Evolutionary conservation across 2,888 invertebrate species (phyloP), one percentile per base, ranked within the genome.

Genomic region (Aleiodes leptofemur): DNA sequence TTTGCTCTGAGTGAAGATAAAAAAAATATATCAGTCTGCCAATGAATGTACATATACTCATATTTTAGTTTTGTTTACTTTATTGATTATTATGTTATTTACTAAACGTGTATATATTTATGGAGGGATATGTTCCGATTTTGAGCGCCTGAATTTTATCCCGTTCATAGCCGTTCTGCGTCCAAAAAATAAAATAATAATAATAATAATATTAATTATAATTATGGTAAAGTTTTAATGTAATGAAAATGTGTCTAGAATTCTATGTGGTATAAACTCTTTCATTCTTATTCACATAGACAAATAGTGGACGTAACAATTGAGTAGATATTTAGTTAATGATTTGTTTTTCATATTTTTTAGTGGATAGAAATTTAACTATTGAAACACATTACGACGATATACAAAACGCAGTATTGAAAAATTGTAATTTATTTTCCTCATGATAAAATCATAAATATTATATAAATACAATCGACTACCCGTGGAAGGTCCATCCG

Each of bases 331-430:
- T 57, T 69, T 74, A 74, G 34, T 38, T 34, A 64, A 48, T 68
- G 38, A 59, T 76, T 61, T 71, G 70, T 34, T 34, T 34, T 34
- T 34, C 6, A 4, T 6, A 0, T 34, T 34, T 34, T 34, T 34
- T 34, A 34, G 6, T 34, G 72, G 69, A 71, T 55, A 61, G 70
- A 34, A 69, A 55, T 73, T 73, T 56, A 70, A 66, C 68, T 59
- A 71, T 76, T 66, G 50, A 69, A 61, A 50, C 38, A 76, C 14
- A 55, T 77, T 61, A 61, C 61, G 79, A 83, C 79, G 82, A 34
- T 34, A 86, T 84, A 86, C 83, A 85, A 86, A 86, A 80, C 83
- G 84, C 87, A 87, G 88, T 88, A 88, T 87, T 88, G 86, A 86
- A 79, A 85, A 86, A 86, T 83, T 86, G 85, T 87, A 87, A 88